phyloP scores from a whole-genome alignment of 1,140 invertebrate genomes.

The Lerema accius region DNA sequence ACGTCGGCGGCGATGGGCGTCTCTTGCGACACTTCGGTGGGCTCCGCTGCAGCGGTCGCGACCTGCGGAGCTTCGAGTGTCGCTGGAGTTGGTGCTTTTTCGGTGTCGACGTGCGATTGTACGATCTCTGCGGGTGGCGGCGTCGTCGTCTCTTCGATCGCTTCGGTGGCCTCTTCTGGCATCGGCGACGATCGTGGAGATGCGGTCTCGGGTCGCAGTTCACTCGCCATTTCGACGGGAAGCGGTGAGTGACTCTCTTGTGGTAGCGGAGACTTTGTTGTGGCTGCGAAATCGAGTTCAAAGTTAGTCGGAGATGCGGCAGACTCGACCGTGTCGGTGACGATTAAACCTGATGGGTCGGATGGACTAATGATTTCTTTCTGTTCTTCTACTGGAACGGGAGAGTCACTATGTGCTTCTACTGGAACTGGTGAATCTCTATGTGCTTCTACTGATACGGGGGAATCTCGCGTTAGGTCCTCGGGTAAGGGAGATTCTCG shows the following conservation, averaged over 20 bases:
- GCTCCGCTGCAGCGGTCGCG: constrained; percentile 12
- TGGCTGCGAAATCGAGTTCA: constrained; percentile 25
- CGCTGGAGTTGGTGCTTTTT: constrained; percentile 29
- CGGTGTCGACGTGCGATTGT: constrained; percentile 13
- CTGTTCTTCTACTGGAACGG: constrained; percentile 37
- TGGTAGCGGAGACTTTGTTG: constrained; percentile 19
- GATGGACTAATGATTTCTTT: constrained; percentile 3
- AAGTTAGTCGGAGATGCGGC: constrained; percentile 5
- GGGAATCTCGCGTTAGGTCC: constrained; percentile 18
- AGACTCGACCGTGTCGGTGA: background rate
- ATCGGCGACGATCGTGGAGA: constrained; percentile 13
- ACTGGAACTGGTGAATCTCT: constrained; percentile 25
- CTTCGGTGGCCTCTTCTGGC: constrained; percentile 9
- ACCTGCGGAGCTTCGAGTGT: constrained; percentile 36
- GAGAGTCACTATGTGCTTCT: constrained; percentile 44
- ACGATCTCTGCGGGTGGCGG: background rate
- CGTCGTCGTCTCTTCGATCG: constrained; percentile 8
- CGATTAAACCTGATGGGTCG: constrained; percentile 6
- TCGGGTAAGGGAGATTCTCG: constrained; percentile 34
- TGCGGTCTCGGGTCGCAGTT: constrained; percentile 24
- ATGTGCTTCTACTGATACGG: constrained; percentile 37
- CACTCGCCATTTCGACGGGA: constrained; percentile 12
- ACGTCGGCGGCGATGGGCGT: constrained; percentile 16
- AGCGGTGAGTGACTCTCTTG: constrained; percentile 24
- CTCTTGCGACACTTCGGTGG: constrained; percentile 7